Evolutionary conservation across 2,888 invertebrate genomes (phyloP).

Genomic region (Biston betularia): DNA sequence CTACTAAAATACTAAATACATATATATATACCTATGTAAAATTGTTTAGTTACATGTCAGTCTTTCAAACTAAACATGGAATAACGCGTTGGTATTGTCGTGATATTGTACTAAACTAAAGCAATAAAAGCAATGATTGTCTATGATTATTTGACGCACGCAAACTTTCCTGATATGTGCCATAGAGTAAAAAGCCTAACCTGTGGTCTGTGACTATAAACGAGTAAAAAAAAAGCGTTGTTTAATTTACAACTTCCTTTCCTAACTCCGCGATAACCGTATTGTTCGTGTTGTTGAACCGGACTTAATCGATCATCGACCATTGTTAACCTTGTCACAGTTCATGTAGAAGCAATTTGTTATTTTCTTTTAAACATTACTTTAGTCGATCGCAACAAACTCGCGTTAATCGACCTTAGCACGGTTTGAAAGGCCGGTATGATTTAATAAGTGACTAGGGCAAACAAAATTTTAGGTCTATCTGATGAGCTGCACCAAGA

Average conservation of each 20-base stretch:
- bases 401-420: slow-evolving; percentile 31
- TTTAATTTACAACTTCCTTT: slow-evolving; percentile 39
- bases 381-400: slow-evolving; percentile 28
- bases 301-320: slow-evolving; percentile 47
- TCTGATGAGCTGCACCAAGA: no score
- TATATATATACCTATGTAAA: no score
- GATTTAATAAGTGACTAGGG: slow-evolving; percentile 20
- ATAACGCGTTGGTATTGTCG: slow-evolving; percentile 18
- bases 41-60: background rate
- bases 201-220: slow-evolving; percentile 2
- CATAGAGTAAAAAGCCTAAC: slow-evolving; percentile 31
- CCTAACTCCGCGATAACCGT: slow-evolving; percentile 28
- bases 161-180: slow-evolving; percentile 54
- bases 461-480: slow-evolving; percentile 4
- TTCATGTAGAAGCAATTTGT: slow-evolving; percentile 47
- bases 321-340: slow-evolving; percentile 50
- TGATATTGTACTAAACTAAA: slow-evolving; percentile 34
- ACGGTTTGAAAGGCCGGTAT: slow-evolving; percentile 24
- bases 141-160: slow-evolving; percentile 52
- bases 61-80: slow-evolving; percentile 8
- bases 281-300: slow-evolving; percentile 39
- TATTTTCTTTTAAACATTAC: slow-evolving; percentile 37
- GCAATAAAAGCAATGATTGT: slow-evolving; percentile 43
- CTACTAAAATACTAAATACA: no score
- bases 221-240: slow-evolving; percentile 13